Percentiles rank a stretch among this genome's conserved stretches.
phyloP scores from a whole-genome alignment of 2,888 invertebrate species.

The Chrysodeixis includens region DNA sequence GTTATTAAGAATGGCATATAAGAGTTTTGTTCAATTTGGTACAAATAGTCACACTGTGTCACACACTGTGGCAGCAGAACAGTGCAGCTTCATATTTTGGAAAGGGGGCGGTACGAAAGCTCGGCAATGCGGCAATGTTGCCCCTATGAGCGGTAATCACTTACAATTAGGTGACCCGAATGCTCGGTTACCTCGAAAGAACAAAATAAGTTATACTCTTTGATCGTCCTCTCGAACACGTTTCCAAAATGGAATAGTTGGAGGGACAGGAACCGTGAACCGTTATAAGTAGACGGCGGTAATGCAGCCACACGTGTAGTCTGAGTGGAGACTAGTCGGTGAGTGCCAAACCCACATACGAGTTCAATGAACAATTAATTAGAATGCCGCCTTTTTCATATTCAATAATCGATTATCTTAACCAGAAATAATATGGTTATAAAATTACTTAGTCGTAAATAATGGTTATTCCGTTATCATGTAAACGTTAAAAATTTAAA shows the following conservation, averaged over 20 bases:
- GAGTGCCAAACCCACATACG: neutral
- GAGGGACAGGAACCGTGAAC: neutral
- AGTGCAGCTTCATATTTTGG: neutral
- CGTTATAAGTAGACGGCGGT: neutral
- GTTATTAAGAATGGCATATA: neutral
- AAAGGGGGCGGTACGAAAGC: neutral
- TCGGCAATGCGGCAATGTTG: slow-evolving; percentile 3
- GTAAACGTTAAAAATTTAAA: too few relatives aligned
- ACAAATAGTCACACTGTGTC: too few relatives aligned
- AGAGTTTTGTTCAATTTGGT: neutral
- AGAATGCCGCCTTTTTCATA: slow-evolving; percentile 15
- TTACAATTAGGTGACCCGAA: slow-evolving; percentile 8
- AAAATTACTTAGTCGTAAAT: slow-evolving; percentile 28
- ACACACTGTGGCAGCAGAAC: slow-evolving; percentile 1
- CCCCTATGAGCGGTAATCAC: neutral
- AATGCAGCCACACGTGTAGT: neutral
- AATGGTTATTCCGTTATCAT: slow-evolving; percentile 28
- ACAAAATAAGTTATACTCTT: neutral
- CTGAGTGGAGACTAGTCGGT: neutral
- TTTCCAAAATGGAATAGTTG: neutral
- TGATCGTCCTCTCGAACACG: neutral
- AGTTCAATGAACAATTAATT: slow-evolving; percentile 25
- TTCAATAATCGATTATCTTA: slow-evolving; percentile 26
- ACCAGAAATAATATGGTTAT: slow-evolving; percentile 26
- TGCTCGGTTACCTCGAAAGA: slow-evolving; percentile 5